These are phyloP conservation scores for Corapipo altera DNA, from an alignment of 2,113 vertebrate genomes.

Conservation along the genomic window DNA sequence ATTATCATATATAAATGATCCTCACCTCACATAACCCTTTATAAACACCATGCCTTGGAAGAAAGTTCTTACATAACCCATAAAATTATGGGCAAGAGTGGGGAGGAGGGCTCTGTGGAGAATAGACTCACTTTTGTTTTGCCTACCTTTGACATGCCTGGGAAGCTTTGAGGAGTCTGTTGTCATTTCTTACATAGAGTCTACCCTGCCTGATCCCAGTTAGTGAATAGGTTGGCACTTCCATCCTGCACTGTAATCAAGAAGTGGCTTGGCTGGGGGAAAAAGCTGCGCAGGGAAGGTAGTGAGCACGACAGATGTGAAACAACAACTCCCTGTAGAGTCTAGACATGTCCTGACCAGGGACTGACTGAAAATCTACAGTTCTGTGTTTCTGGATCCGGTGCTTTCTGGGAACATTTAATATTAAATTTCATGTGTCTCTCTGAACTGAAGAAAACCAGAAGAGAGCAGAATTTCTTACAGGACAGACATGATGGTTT, in stretches of 20 bases:
- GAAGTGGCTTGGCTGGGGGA: not conserved
- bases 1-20: not conserved
- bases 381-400: not conserved
- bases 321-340: not conserved
- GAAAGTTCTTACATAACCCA: not conserved
- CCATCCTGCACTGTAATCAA: not conserved
- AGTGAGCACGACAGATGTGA: not conserved
- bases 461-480: not conserved
- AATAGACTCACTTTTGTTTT: not conserved
- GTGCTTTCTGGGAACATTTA: not conserved
- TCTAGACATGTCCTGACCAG: not conserved
- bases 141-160: rapidly evolving
- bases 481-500: not conserved
- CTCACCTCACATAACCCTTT: not conserved
- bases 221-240: not conserved
- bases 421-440: not conserved
- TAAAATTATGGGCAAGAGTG: not conserved
- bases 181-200: not conserved
- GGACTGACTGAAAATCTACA: not conserved
- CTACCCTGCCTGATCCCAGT: not conserved
- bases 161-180: not conserved
- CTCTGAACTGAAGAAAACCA: not conserved
- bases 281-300: not conserved
- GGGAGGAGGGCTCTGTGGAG: not conserved
- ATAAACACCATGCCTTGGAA: not conserved